Conservation (phyloP, 2,113 vertebrate genomes). For the Jaculus jaculus region DNA sequence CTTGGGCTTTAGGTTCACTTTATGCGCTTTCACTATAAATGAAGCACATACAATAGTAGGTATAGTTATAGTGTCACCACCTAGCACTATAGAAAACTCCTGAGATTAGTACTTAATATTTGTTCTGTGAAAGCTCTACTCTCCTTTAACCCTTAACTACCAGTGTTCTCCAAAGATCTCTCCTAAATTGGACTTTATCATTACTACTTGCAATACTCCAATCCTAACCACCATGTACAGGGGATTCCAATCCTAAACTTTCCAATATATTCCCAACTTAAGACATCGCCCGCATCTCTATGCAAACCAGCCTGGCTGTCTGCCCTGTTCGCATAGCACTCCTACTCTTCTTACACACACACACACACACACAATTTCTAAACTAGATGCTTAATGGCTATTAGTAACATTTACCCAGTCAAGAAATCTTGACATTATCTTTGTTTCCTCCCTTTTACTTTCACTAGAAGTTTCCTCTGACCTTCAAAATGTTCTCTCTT, state of each 20-base stretch:
- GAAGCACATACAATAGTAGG: neutral
- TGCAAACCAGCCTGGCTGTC: neutral
- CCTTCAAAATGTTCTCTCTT: neutral
- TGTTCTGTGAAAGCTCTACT: neutral
- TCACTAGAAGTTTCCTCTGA: slow-evolving; percentile 21
- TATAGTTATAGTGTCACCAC: neutral
- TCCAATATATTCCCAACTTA: neutral
- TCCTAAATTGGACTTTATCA: neutral
- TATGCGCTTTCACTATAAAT: neutral
- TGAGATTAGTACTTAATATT: neutral
- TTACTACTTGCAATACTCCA: neutral
- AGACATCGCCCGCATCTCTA: neutral
- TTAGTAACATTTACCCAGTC: neutral
- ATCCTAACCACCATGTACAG: neutral
- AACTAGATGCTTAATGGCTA: neutral
- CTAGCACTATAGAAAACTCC: neutral
- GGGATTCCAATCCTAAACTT: neutral
- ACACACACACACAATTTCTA: neutral
- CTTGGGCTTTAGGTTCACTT: neutral
- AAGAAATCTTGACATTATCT: neutral
- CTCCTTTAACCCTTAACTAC: neutral
- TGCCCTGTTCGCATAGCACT: neutral
- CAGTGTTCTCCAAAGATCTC: neutral
- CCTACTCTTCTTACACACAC: neutral
- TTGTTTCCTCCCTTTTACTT: slow-evolving; percentile 14